Conservation (phyloP, 2,113 vertebrate genomes). For the Podarcis raffonei region DNA sequence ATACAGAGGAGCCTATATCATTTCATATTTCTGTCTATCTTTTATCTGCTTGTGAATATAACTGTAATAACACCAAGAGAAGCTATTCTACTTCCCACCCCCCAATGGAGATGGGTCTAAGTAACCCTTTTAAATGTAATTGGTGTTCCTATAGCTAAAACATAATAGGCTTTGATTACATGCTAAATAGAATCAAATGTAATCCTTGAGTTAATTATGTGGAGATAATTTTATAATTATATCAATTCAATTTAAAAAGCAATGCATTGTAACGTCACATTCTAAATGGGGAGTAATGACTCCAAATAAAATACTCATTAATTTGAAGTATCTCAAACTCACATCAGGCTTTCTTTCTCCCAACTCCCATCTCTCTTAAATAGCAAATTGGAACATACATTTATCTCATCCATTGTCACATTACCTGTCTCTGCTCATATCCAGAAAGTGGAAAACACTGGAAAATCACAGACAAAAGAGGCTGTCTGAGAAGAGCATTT, state of each 20-base stretch:
- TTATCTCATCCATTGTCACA: slow-evolving; percentile 60
- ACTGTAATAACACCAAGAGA: slow-evolving; percentile 18
- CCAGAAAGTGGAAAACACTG: slow-evolving; percentile 68
- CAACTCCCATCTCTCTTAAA: slow-evolving; percentile 54
- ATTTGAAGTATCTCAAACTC: slow-evolving; percentile 61
- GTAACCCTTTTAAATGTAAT: slow-evolving; percentile 80
- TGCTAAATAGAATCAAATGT: slow-evolving; percentile 83
- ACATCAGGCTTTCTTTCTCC: slow-evolving; percentile 46
- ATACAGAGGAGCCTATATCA: background rate
- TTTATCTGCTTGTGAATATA: slow-evolving; percentile 13
- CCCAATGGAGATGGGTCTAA: slow-evolving; percentile 60
- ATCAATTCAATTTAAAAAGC: slow-evolving; percentile 81
- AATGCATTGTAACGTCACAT: slow-evolving; percentile 72
- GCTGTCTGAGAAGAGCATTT: slow-evolving; percentile 82
- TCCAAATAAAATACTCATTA: slow-evolving; percentile 74
- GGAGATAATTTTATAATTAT: slow-evolving; percentile 87
- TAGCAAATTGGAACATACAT: slow-evolving; percentile 53
- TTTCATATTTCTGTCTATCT: background rate
- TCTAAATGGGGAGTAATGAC: slow-evolving; percentile 65
- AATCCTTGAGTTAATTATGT: slow-evolving; percentile 85
- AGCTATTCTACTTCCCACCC: slow-evolving; percentile 18
- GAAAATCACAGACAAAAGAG: slow-evolving; percentile 78
- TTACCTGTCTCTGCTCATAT: slow-evolving; percentile 72
- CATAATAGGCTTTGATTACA: slow-evolving; percentile 84
- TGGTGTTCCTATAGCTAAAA: slow-evolving; percentile 82